Base-by-base conservation (phyloP, 2,888 invertebrate species). In the Chironomus riparius region DNA sequence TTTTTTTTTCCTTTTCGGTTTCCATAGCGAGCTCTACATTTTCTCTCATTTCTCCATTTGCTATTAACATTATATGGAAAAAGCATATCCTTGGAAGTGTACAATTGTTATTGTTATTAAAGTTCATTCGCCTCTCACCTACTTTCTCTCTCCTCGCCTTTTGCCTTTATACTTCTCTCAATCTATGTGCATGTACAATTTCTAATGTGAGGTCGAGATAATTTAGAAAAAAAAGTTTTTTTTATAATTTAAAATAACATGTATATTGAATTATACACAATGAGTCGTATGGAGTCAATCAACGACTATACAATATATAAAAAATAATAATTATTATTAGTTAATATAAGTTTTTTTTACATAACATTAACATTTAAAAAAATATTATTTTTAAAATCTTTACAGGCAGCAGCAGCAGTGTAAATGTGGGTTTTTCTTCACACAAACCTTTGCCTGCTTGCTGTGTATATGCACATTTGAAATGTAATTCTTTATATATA, bases 101-200 rank as follows among this genome's bases (percentile, higher is more conserved):
- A 65, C 65, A 65, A 65, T 21, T 65, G 65, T 65, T 65, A 24
- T 21, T 65, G 65, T 65, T 24, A 15, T 18, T 56, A 65, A 65
- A 65, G 65, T 65, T 65, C 65, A 65, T 65, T 65, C 65, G 24
- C 65, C 21, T 65, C 24, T 65, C 65, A 65, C 65, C 65, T 65
- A 65, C 65, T 65, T 62, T 65, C 56, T 56, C 56, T 18, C 56
- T 56, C 56, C 15, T 56, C 56, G 56, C 56, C 18, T 15, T 13
- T 50, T 13, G 15, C 56, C n/a, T 56, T 15, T 50, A 18, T 18
- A 18, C 6, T 15, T 15, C 56, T 56, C n/a, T 56, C 15, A 38
- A 38, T 38, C 38, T 38, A 38, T 38, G 56, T 18, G 18, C 56
- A 56, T 56, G n/a, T 50, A 50, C 15, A 18, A 18, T 56, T 56